Conservation (phyloP, 2,113 vertebrate species). For the Montifringilla adamsi region DNA sequence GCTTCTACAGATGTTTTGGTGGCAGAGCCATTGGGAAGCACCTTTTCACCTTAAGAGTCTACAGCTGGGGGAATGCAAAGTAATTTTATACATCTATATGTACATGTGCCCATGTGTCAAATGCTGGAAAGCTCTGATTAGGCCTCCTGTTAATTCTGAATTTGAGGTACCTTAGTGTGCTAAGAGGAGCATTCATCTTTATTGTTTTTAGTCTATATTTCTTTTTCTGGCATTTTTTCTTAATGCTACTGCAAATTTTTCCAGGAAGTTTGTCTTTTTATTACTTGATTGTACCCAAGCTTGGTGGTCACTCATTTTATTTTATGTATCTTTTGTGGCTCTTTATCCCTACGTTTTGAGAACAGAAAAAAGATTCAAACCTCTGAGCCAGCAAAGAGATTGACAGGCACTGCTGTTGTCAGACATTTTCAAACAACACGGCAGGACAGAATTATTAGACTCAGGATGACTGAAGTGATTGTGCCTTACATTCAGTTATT, state of each 20-base stretch:
- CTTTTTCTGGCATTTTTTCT: neutral
- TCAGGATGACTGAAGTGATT: neutral
- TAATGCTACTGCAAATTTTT: neutral
- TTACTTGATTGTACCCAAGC: neutral
- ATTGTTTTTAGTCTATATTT: neutral
- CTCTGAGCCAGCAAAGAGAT: neutral
- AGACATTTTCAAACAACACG: neutral
- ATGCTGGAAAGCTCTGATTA: neutral
- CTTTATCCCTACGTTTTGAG: neutral
- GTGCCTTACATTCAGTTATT: neutral
- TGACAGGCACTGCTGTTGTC: neutral
- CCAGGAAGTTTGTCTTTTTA: neutral
- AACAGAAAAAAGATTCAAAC: neutral
- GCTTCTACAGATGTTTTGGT: neutral
- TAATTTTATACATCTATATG: neutral
- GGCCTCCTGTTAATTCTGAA: neutral
- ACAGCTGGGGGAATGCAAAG: accelerated
- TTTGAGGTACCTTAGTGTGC: neutral
- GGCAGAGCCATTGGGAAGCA: accelerated
- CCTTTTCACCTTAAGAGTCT: neutral
- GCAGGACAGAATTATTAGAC: neutral
- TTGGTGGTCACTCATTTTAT: neutral
- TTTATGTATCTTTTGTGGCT: neutral
- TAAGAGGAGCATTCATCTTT: neutral
- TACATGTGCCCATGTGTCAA: neutral